phyloP scores from a whole-genome alignment of 64 coral and sea anemone genomes.

The Stichodactyla mertensii region DNA sequence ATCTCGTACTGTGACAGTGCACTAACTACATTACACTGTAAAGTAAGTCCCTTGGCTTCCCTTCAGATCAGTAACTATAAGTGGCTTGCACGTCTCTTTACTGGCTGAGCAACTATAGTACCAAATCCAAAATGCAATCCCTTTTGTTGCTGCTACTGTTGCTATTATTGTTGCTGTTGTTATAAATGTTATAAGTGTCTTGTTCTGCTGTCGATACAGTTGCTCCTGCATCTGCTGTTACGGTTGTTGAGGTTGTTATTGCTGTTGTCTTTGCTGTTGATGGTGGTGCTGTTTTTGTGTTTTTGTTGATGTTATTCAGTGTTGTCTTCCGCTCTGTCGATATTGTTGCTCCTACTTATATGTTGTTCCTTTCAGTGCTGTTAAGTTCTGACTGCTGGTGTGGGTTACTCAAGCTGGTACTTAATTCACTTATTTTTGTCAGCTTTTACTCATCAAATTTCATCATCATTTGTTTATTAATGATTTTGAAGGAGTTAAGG shows the following conservation, averaged over 20 bases:
- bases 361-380: too few species aligned
- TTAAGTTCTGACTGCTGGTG: too few species aligned
- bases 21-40: constrained; percentile 56
- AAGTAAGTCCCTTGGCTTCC: constrained; percentile 28
- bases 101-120: not conserved
- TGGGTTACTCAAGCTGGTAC: too few species aligned
- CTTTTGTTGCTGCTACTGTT: not conserved
- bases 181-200: too few species aligned
- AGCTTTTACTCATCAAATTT: too few species aligned
- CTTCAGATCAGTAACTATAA: not conserved
- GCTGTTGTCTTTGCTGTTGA: not conserved
- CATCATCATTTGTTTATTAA: too few species aligned
- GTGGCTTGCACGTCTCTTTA: not conserved
- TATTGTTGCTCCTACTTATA: too few species aligned
- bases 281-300: not conserved
- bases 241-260: not conserved
- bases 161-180: not conserved
- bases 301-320: not conserved
- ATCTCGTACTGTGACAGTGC: constrained; percentile 73
- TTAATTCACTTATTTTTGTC: too few species aligned
- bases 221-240: not conserved
- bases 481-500: too few species aligned
- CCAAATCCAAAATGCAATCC: not conserved
- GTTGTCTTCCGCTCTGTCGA: too few species aligned
- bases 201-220: too few species aligned